These are phyloP conservation scores for Sula dactylatra DNA, from an alignment of 2,113 vertebrate species.

Conservation along the genomic window DNA sequence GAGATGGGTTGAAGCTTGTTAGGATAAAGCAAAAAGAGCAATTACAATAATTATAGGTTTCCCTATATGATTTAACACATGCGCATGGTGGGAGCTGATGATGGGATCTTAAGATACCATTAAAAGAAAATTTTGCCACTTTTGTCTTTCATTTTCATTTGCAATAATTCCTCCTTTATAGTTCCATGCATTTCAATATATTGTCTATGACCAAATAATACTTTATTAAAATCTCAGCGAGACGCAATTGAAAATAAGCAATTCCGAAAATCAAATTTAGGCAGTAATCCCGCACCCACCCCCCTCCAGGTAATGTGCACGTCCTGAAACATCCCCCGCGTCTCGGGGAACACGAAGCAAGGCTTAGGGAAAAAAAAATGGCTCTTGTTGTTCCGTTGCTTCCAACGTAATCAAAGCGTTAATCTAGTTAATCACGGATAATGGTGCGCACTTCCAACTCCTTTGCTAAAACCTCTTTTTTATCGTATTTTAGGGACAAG, in stretches of 20 bases:
- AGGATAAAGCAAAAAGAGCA: constrained; percentile 76
- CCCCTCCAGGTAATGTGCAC: background rate
- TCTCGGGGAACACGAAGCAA: background rate
- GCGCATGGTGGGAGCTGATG: constrained; percentile 44
- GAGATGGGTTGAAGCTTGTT: constrained; percentile 66
- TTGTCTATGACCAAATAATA: constrained; percentile 21
- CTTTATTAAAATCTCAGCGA: constrained; percentile 28
- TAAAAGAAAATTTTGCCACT: constrained; percentile 66
- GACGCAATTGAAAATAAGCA: background rate
- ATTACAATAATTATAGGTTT: constrained; percentile 78
- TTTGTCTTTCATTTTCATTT: constrained; percentile 61
- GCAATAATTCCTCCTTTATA: constrained; percentile 42
- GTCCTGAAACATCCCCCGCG: background rate
- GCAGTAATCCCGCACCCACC: background rate
- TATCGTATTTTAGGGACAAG: background rate
- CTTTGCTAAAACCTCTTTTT: background rate
- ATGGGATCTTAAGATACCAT: constrained; percentile 64
- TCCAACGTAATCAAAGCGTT: background rate
- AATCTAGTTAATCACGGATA: background rate
- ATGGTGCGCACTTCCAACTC: background rate
- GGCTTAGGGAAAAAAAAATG: background rate
- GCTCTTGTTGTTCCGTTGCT: background rate
- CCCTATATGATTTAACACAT: constrained; percentile 69
- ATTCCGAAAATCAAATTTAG: background rate
- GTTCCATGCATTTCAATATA: background rate